A percentile compares a stretch with the other conserved stretches of the same genome.
These are phyloP conservation scores for Cantharis nigra DNA, from an alignment of 2,888 invertebrate species.

Conservation along the genomic window DNA sequence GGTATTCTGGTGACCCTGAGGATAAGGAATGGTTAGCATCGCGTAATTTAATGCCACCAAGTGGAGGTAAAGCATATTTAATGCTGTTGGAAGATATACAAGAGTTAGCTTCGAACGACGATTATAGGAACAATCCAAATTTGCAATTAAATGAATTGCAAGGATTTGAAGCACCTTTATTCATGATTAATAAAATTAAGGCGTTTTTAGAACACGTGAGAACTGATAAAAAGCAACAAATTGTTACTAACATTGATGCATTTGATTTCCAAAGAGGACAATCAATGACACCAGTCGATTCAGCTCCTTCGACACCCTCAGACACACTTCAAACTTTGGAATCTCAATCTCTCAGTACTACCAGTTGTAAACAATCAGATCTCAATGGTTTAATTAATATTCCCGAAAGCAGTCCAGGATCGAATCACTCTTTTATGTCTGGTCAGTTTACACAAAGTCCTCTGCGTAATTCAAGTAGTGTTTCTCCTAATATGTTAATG, in stretches of 20 bases:
- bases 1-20: constrained; percentile 78
- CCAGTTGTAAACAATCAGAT: constrained; percentile 42
- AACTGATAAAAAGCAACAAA: constrained; percentile 47
- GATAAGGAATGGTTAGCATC: constrained; percentile 83
- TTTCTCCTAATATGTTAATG: constrained; percentile 46
- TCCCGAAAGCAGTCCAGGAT: constrained; percentile 53
- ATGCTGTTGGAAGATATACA: constrained; percentile 79
- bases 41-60: constrained; percentile 75
- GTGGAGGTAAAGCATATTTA: constrained; percentile 79
- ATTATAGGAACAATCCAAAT: constrained; percentile 69
- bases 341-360: constrained; percentile 44
- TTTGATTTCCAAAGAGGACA: constrained; percentile 48
- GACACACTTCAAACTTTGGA: constrained; percentile 51
- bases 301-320: constrained; percentile 53
- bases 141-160: constrained; percentile 69
- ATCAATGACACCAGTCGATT: constrained; percentile 52
- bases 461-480: constrained; percentile 41
- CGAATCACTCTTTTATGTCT: constrained; percentile 53
- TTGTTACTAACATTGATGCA: constrained; percentile 42
- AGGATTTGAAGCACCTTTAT: constrained; percentile 76
- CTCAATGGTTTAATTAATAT: constrained; percentile 51
- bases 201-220: constrained; percentile 62
- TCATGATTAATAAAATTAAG: constrained; percentile 76
- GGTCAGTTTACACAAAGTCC: constrained; percentile 47
- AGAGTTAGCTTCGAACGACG: constrained; percentile 73